These are phyloP conservation scores for Ailurus styani DNA, from an alignment of 2,113 vertebrate genomes.

Conservation along the genomic window DNA sequence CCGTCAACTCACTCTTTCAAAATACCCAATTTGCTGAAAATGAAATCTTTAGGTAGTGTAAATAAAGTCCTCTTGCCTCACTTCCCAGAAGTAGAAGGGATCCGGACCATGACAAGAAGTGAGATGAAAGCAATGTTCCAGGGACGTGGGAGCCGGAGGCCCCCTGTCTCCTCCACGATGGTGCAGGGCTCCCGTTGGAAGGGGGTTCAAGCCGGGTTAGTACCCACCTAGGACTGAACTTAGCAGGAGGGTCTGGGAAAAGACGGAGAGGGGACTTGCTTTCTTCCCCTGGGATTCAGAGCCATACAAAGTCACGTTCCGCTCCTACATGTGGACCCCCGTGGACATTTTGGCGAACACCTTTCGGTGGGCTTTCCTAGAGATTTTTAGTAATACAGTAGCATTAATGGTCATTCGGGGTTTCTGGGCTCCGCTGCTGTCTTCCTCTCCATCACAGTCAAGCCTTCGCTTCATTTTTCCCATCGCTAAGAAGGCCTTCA, in stretches of 20 bases:
- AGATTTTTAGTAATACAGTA: rapidly evolving
- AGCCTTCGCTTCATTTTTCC: background rate
- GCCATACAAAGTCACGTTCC: too few relatives aligned
- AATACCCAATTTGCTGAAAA: background rate
- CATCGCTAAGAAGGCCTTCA: rapidly evolving
- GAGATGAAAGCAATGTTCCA: rapidly evolving
- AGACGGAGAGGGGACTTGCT: rapidly evolving
- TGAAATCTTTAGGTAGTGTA: background rate
- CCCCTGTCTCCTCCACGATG: rapidly evolving
- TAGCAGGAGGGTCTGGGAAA: rapidly evolving
- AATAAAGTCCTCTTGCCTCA: background rate
- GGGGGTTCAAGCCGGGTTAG: rapidly evolving
- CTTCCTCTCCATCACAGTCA: background rate
- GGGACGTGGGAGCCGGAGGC: background rate
- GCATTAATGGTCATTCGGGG: background rate
- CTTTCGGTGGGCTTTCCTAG: rapidly evolving
- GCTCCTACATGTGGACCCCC: rapidly evolving
- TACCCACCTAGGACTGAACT: rapidly evolving
- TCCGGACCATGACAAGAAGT: rapidly evolving
- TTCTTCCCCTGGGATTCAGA: background rate
- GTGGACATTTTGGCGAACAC: background rate
- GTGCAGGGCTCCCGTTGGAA: background rate
- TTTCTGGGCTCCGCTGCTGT: background rate
- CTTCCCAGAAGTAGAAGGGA: background rate
- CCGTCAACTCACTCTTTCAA: background rate